Conservation (phyloP, 2,888 invertebrate species). For the Lochmaea crataegi region DNA sequence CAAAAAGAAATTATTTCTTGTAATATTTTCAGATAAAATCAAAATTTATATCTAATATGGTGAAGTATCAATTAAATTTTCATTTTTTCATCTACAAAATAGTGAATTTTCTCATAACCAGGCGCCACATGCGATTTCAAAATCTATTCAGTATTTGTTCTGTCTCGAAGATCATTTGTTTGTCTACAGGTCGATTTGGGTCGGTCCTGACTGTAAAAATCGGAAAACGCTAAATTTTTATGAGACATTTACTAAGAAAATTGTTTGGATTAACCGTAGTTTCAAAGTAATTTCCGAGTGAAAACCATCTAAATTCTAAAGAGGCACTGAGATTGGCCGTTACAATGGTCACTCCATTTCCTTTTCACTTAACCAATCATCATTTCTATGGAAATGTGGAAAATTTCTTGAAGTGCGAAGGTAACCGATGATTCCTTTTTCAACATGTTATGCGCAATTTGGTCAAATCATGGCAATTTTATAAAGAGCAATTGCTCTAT, state of each 20-base stretch:
- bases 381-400: conserved; percentile 28
- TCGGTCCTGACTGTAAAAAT: conserved; percentile 51
- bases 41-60: no score
- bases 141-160: no score
- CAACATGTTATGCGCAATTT: background rate
- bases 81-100: no score
- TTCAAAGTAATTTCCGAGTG: conserved; percentile 55
- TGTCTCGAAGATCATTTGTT: background rate
- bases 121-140: no score
- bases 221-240: conserved; percentile 60
- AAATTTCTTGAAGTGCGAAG: conserved; percentile 3
- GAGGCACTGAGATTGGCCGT: conserved; percentile 39
- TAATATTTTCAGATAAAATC: no score
- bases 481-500: background rate
- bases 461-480: background rate
- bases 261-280: conserved; percentile 56
- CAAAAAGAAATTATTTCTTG: no score
- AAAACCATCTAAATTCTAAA: conserved; percentile 30
- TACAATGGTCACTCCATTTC: conserved; percentile 61
- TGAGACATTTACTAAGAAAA: conserved; percentile 60
- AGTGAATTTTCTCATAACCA: no score
- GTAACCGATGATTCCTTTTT: conserved; percentile 5
- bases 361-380: conserved; percentile 47
- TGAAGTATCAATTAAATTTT: no score
- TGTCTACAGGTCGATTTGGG: conserved; percentile 23